phyloP scores from a whole-genome alignment of 2,113 vertebrate species.

The Tachysurus vachellii region DNA sequence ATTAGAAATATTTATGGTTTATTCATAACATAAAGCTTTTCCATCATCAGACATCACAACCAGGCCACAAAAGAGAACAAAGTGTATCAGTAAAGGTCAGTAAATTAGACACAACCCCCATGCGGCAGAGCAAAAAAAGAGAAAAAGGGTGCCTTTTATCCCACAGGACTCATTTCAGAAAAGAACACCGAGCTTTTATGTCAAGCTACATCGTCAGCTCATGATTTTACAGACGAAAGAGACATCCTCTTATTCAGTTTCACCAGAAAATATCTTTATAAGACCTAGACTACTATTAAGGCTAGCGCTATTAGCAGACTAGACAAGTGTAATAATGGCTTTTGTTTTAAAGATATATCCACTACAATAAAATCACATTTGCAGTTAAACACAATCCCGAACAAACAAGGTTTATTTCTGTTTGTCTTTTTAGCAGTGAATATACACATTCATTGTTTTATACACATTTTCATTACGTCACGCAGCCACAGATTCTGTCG shows the following conservation, averaged over 20 bases:
- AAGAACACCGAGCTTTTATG: constrained; percentile 10
- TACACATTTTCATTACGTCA: neutral
- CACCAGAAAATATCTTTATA: neutral
- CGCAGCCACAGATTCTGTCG: neutral
- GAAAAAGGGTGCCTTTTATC: neutral
- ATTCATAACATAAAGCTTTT: neutral
- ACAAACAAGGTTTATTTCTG: neutral
- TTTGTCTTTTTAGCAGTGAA: neutral
- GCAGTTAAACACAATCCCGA: neutral
- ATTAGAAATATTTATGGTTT: neutral
- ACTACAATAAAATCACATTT: neutral
- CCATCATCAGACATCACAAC: neutral
- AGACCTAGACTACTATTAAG: neutral
- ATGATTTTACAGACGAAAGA: constrained; percentile 18
- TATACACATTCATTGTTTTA: neutral
- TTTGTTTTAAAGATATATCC: neutral
- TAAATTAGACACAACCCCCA: constrained; percentile 30
- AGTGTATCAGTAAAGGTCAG: constrained; percentile 29
- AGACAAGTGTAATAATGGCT: neutral
- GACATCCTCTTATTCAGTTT: neutral
- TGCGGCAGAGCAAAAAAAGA: neutral
- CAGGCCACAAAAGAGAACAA: constrained; percentile 7
- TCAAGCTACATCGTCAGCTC: neutral
- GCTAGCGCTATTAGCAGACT: neutral
- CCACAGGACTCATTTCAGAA: neutral